Evolutionary conservation across 2,797 vertebrate species (phyloP).

Genomic region (Catharus ustulatus): DNA sequence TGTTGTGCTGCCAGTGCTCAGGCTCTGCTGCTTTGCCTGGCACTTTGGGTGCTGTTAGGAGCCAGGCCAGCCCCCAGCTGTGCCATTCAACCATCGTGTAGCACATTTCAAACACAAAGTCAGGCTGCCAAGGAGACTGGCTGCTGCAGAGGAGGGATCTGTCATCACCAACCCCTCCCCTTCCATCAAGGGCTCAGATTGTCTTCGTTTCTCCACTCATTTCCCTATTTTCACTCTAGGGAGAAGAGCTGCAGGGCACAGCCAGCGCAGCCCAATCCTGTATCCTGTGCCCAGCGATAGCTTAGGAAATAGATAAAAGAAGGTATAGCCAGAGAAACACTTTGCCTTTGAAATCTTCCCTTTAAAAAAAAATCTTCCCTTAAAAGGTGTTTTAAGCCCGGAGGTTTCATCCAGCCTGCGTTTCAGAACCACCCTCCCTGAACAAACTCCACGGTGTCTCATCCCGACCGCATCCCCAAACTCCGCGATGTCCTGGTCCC

Average conservation of each 20-base stretch:
- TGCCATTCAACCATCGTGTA: neutral
- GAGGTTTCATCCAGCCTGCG: neutral
- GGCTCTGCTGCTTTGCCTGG: neutral
- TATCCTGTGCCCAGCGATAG: fast-evolving
- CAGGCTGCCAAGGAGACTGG: neutral
- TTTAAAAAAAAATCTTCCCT: too few relatives aligned
- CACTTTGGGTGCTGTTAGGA: neutral
- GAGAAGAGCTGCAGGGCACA: neutral
- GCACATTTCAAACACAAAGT: neutral
- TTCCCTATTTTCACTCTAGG: neutral
- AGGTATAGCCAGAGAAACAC: neutral
- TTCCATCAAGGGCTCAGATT: fast-evolving
- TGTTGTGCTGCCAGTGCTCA: neutral
- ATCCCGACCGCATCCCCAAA: neutral
- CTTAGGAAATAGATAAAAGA: neutral
- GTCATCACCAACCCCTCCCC: neutral
- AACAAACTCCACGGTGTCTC: neutral
- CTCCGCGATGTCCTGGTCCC: neutral
- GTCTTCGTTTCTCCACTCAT: neutral
- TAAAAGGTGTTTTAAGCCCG: neutral
- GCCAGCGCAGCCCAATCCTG: neutral
- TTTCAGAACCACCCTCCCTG: neutral
- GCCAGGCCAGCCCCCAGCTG: neutral
- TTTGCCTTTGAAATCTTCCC: neutral
- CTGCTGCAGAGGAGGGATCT: neutral